Percentiles rank a stretch among this genome's conserved stretches.
These are phyloP conservation scores for Dufourea novaeangliae DNA, from an alignment of 1,140 invertebrate species.

Conservation along the genomic window DNA sequence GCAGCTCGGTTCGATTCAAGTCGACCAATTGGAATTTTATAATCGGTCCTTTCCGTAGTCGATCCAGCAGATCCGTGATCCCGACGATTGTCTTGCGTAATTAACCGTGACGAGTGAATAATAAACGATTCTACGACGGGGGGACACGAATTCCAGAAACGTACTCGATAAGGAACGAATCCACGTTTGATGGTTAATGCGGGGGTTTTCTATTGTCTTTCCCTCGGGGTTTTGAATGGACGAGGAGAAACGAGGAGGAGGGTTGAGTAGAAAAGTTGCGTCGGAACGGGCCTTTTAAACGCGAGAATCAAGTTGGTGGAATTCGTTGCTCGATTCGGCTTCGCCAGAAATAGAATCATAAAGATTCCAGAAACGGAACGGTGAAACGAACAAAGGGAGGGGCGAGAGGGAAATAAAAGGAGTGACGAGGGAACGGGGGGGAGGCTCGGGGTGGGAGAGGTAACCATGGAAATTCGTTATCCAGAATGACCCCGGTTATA, in stretches of 20 bases:
- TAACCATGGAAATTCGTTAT: conserved; percentile 56
- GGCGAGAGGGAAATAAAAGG: background rate
- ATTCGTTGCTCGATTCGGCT: conserved; percentile 28
- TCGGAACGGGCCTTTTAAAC: conserved; percentile 17
- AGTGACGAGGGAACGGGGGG: background rate
- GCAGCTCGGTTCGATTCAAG: background rate
- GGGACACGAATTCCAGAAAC: background rate
- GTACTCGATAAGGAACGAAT: background rate
- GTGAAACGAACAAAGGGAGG: conserved; percentile 15
- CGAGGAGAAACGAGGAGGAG: background rate
- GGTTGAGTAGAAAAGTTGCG: background rate
- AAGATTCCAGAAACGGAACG: conserved; percentile 24
- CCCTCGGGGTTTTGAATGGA: background rate
- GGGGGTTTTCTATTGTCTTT: background rate
- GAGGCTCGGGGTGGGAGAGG: background rate
- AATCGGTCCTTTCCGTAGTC: background rate
- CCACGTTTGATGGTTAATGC: background rate
- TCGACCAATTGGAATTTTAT: background rate
- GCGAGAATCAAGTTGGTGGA: conserved; percentile 1
- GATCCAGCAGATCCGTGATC: background rate
- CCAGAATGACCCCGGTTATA: conserved; percentile 55
- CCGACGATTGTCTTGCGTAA: background rate
- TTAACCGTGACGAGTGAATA: background rate
- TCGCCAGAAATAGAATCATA: conserved; percentile 52
- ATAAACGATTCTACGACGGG: background rate